Conservation (phyloP, 2,113 vertebrate species). For the Melanocharis versteri region DNA sequence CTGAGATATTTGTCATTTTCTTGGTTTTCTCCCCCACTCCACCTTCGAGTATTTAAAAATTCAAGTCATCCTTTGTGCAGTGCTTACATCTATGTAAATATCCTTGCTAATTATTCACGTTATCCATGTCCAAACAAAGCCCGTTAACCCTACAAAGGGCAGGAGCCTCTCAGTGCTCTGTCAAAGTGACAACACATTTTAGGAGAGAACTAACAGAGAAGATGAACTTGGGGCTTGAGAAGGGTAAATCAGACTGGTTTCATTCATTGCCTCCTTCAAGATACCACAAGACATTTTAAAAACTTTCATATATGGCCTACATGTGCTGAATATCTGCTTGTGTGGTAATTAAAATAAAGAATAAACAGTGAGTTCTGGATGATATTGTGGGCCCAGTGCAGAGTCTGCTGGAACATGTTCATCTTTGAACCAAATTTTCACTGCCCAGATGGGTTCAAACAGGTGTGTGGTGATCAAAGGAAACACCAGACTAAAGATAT, state of each 20-base stretch:
- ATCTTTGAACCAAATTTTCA: background rate
- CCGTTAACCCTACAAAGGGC: background rate
- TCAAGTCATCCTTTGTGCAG: background rate
- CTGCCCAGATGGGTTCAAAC: background rate
- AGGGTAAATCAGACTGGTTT: background rate
- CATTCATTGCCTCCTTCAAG: background rate
- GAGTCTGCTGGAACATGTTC: background rate
- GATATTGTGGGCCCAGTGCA: background rate
- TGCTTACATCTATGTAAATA: background rate
- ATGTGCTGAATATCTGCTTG: background rate
- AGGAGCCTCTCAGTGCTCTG: background rate
- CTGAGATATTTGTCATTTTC: background rate
- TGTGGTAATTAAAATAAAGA: background rate
- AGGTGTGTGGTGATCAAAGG: background rate
- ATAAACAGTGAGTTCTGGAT: background rate
- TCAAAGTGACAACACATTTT: background rate
- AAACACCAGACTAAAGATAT: background rate
- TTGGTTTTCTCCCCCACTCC: background rate
- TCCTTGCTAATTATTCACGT: background rate
- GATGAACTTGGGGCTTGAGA: background rate
- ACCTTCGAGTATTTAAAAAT: background rate
- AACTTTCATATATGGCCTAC: background rate
- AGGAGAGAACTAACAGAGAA: background rate
- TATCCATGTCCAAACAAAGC: background rate
- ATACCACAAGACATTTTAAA: background rate